Percentiles rank a stretch among this genome's conserved stretches.
phyloP scores from a whole-genome alignment of 1,140 invertebrate species.

The Drosophila lini region DNA sequence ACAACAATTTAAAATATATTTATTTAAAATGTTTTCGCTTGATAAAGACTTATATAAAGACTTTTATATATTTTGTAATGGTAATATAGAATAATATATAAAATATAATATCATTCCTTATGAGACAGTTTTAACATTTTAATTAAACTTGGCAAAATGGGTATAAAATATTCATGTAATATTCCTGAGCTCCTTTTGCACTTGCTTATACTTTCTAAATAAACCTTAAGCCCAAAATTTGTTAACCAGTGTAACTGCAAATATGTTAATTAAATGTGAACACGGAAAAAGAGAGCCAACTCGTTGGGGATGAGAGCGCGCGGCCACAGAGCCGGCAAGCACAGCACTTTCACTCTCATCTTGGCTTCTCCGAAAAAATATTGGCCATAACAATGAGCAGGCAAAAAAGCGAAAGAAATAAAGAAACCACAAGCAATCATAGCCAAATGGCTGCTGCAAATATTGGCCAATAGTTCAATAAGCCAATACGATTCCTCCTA shows the following conservation, averaged over 20 bases:
- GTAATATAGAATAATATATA: too few species aligned
- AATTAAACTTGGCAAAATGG: background rate
- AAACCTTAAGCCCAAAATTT: background rate
- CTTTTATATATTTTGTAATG: too few species aligned
- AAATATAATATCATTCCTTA: background rate
- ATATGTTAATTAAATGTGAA: conserved; percentile 41
- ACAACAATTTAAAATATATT: too few species aligned
- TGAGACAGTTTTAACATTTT: background rate
- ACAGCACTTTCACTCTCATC: conserved; percentile 44
- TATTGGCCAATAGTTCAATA: conserved; percentile 51
- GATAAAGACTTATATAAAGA: too few species aligned
- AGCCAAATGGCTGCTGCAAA: conserved; percentile 21
- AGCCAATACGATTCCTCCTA: conserved; percentile 32
- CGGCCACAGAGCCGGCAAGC: conserved; percentile 30
- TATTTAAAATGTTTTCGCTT: too few species aligned
- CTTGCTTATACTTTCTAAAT: too few species aligned
- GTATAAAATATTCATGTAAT: too few species aligned
- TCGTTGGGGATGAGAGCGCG: conserved; percentile 2
- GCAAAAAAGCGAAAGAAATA: conserved; percentile 16
- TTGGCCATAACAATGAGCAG: conserved; percentile 45
- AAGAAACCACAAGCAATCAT: conserved; percentile 7
- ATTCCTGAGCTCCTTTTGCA: too few species aligned
- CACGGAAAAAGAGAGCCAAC: conserved; percentile 41
- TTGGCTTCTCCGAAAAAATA: conserved; percentile 27
- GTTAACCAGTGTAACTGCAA: conserved; percentile 9